These are phyloP conservation scores for Cremastobaeus sp. DNA, from an alignment of 2,888 invertebrate species.

Conservation along the genomic window DNA sequence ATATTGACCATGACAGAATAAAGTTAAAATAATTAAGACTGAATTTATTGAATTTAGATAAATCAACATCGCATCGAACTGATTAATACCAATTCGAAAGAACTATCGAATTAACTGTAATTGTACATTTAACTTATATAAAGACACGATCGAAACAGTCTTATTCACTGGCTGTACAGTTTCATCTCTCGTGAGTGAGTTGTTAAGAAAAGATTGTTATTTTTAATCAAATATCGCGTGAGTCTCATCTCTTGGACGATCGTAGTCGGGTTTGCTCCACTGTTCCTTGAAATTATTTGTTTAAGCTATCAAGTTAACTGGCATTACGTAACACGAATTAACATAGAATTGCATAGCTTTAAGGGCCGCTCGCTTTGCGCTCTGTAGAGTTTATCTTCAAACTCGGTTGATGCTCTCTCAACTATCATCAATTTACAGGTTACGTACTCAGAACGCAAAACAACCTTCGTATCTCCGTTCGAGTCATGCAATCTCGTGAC, in stretches of 20 bases:
- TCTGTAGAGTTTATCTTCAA: slow-evolving; percentile 40
- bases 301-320: slow-evolving; percentile 38
- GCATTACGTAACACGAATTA: slow-evolving; percentile 40
- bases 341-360: slow-evolving; percentile 35
- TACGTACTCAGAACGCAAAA: slow-evolving; percentile 15
- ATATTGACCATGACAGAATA: no score
- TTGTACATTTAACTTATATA: no score
- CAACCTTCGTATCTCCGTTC: slow-evolving; percentile 28
- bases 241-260: slow-evolving; percentile 15
- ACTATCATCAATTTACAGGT: slow-evolving; percentile 45
- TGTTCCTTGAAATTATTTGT: slow-evolving; percentile 38
- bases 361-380: slow-evolving; percentile 20
- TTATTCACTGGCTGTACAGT: no score
- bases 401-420: slow-evolving; percentile 39
- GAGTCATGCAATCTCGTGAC: slow-evolving; percentile 39
- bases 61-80: no score
- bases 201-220: slow-evolving; percentile 31
- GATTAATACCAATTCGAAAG: no score
- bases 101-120: no score
- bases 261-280: slow-evolving; percentile 4
- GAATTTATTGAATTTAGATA: no score
- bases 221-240: slow-evolving; percentile 39
- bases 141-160: no score
- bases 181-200: slow-evolving; percentile 29
- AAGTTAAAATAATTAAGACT: no score